phyloP scores from a whole-genome alignment of 2,113 vertebrate species.

The Mirza zaza region DNA sequence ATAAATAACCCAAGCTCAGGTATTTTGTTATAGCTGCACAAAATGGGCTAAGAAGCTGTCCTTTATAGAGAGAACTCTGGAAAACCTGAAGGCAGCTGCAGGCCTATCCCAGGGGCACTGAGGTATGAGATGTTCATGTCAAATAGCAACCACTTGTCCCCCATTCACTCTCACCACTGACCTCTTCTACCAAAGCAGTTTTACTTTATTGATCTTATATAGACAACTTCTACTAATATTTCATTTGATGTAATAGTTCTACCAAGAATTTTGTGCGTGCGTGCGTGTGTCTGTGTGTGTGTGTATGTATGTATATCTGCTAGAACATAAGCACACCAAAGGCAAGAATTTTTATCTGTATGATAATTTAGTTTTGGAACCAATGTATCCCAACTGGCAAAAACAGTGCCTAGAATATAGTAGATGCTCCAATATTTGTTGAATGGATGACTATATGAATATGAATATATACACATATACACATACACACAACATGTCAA shows the following conservation, averaged over 20 bases:
- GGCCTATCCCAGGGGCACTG: not conserved
- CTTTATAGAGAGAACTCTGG: not conserved
- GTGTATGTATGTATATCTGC: not conserved
- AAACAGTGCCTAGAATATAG: not conserved
- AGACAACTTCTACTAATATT: not conserved
- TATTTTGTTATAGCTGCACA: not conserved
- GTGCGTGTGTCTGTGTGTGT: no score
- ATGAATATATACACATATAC: fast-evolving
- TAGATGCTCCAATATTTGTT: not conserved
- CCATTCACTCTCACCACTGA: not conserved
- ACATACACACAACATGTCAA: not conserved
- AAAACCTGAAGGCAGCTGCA: not conserved
- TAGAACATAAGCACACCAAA: not conserved
- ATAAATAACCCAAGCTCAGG: not conserved
- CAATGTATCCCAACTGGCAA: not conserved
- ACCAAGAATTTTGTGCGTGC: not conserved
- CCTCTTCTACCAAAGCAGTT: not conserved
- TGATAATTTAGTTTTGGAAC: not conserved
- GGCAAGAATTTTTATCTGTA: not conserved
- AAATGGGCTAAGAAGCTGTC: not conserved
- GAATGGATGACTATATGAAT: not conserved
- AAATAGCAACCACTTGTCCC: not conserved
- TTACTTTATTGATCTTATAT: not conserved
- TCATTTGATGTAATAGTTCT: not conserved
- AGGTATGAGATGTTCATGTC: fast-evolving